phyloP scores from a whole-genome alignment of 2,113 vertebrate species.

The Nibea coibor region DNA sequence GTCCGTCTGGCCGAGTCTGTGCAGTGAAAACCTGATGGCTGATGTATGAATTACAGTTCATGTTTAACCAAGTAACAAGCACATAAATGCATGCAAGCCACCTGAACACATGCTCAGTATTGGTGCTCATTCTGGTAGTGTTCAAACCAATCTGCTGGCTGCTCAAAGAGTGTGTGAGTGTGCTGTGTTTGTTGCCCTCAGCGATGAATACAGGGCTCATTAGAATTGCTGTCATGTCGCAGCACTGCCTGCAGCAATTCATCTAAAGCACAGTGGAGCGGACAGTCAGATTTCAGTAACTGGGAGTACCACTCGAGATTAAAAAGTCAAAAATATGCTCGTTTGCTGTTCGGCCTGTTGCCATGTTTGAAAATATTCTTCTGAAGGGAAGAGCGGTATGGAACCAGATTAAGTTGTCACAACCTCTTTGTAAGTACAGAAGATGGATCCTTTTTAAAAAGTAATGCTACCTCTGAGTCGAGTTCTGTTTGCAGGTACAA shows the following conservation, averaged over 20 bases:
- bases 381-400: conserved; percentile 49
- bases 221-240: conserved; percentile 76
- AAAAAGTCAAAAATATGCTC: conserved; percentile 38
- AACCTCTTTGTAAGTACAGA: conserved; percentile 70
- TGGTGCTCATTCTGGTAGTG: conserved; percentile 11
- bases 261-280: conserved; percentile 42
- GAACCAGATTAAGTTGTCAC: conserved; percentile 61
- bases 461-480: conserved; percentile 13
- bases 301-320: conserved; percentile 30
- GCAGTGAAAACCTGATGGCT: background rate
- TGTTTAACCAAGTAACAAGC: background rate
- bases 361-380: conserved; percentile 65
- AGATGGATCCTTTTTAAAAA: conserved; percentile 25
- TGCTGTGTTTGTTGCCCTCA: conserved; percentile 50
- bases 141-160: conserved; percentile 43
- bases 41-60: background rate
- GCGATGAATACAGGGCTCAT: conserved; percentile 76
- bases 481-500: conserved; percentile 7
- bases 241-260: conserved; percentile 68
- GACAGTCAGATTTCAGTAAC: conserved; percentile 44
- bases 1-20: background rate
- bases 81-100: conserved; percentile 21
- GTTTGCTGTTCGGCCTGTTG: conserved; percentile 22
- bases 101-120: background rate
- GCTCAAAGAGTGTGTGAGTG: conserved; percentile 25